Evolutionary conservation across 2,888 invertebrate species (phyloP).

Genomic region (Chydorus sphaericus): DNA sequence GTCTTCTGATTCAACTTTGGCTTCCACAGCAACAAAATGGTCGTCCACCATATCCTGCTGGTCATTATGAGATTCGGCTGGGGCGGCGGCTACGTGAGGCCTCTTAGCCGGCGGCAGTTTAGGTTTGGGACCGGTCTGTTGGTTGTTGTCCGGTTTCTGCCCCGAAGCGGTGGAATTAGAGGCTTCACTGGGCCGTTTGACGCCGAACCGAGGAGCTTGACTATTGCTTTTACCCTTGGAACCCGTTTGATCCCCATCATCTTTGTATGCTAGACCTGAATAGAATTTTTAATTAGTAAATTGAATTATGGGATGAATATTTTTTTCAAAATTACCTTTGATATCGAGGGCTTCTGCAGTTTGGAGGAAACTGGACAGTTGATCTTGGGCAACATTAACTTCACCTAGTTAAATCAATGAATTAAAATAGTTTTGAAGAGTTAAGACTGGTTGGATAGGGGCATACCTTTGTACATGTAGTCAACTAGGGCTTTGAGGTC

Average conservation of each 20-base stretch:
- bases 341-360: conserved; percentile 2
- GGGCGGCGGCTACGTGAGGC: not conserved
- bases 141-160: not conserved
- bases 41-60: not conserved
- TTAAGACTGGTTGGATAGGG: too few species aligned
- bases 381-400: conserved; percentile 2
- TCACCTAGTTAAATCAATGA: too few species aligned
- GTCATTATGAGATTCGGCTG: not conserved
- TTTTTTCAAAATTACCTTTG: not conserved
- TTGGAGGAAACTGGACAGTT: not conserved
- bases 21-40: not conserved
- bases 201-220: not conserved
- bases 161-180: not conserved
- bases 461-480: conserved; percentile 87
- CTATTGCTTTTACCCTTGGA: not conserved
- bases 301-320: not conserved
- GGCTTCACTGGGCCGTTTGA: not conserved
- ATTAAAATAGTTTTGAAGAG: too few species aligned
- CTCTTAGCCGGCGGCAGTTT: not conserved
- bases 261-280: not conserved
- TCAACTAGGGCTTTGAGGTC: conserved; percentile 80
- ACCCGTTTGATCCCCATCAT: not conserved
- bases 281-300: not conserved
- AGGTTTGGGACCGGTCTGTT: not conserved
- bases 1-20: not conserved